Conservation (phyloP, 2,797 vertebrate species). For the Mustela erminea region DNA sequence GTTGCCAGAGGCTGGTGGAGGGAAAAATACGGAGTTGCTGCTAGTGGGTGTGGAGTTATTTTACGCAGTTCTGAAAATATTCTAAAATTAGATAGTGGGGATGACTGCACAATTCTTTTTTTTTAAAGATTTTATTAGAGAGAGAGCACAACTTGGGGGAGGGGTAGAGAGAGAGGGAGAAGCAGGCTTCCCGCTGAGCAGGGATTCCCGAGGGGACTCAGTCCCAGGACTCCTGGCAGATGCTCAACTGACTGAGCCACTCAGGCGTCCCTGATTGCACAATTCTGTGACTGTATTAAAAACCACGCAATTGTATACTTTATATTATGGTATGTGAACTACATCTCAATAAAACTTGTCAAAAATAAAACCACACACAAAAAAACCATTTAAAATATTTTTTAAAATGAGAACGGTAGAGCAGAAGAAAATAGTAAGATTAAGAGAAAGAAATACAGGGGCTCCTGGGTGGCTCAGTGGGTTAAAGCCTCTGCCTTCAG, state of each 20-base stretch:
- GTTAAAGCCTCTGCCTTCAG: too few relatives aligned
- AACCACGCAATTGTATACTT: background rate
- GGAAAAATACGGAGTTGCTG: background rate
- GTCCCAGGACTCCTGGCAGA: background rate
- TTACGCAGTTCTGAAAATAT: background rate
- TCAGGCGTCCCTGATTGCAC: background rate
- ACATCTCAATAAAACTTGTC: background rate
- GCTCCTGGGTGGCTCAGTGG: too few relatives aligned
- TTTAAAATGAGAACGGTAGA: background rate
- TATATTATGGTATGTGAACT: background rate
- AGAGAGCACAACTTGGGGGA: background rate
- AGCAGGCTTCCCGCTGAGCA: background rate
- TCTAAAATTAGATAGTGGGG: constrained; percentile 7
- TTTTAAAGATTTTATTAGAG: background rate
- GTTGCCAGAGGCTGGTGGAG: background rate
- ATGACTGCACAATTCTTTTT: background rate
- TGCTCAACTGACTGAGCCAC: background rate
- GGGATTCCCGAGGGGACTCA: too few relatives aligned
- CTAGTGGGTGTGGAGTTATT: background rate
- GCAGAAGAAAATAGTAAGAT: background rate
- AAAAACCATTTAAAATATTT: background rate
- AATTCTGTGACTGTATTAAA: background rate
- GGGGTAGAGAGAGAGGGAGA: background rate
- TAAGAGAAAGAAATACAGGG: background rate
- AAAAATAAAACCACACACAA: background rate